phyloP scores from a whole-genome alignment of 92 coral and sea anemone species.

The Metridium senile region DNA sequence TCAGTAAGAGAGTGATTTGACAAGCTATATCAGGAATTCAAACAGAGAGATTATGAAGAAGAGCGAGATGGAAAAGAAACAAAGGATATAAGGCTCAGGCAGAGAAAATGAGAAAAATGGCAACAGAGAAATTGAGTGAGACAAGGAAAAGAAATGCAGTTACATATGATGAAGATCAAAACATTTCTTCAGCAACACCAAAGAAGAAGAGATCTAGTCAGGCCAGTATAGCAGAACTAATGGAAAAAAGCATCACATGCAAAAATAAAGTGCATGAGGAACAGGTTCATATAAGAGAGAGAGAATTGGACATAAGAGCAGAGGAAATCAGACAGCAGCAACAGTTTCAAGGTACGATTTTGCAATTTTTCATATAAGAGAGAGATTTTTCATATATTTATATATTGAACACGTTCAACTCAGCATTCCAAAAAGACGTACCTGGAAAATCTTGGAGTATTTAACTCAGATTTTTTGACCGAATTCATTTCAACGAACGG shows the following conservation, averaged over 20 bases:
- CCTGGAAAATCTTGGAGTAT: no score
- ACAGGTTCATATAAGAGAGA: neutral
- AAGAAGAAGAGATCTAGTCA: conserved; percentile 29
- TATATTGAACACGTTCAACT: no score
- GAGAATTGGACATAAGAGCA: neutral
- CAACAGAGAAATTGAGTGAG: conserved; percentile 37
- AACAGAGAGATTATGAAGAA: conserved; percentile 38
- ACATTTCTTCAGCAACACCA: conserved; percentile 5
- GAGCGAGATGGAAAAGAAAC: conserved; percentile 35
- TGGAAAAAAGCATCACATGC: conserved; percentile 7
- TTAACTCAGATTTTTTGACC: no score
- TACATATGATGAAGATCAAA: conserved; percentile 22
- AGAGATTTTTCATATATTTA: conserved; percentile 7
- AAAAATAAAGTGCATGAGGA: neutral
- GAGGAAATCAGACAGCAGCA: neutral
- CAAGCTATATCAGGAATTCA: conserved; percentile 29
- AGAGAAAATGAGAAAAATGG: conserved; percentile 30
- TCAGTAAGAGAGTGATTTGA: conserved; percentile 55
- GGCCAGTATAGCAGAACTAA: conserved; percentile 21
- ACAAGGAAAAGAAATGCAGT: conserved; percentile 27
- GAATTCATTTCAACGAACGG: no score
- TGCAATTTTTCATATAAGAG: neutral
- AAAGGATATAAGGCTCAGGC: conserved; percentile 47
- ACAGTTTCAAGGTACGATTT: neutral
- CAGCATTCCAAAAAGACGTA: no score